Evolutionary conservation across 1,140 invertebrate genomes (phyloP), one percentile per base, ranked within the genome.

Genomic region (Charaxes varanes): DNA sequence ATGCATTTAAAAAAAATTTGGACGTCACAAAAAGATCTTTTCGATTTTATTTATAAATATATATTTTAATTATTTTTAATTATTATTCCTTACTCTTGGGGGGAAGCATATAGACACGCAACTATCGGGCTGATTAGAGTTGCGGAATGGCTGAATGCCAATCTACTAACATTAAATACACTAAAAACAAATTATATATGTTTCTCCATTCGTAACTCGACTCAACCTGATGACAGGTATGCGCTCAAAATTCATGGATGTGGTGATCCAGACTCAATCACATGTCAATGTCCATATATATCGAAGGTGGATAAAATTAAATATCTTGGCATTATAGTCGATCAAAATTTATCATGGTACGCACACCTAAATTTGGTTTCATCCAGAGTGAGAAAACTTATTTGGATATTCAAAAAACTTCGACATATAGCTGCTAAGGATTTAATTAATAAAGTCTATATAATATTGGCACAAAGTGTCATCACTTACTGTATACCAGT

Each of bases 301-400:
- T 12, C 24, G 8, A 27, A 27, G 24, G 24, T 27, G 10, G 24
- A 27, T 10, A 10, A 7, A 11, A 12, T 27, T 11, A 27, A 27
- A 27, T 19, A n/a, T n/a, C n/a, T n/a, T n/a, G n/a, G n/a, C n/a
- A n/a, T n/a, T n/a, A n/a, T n/a, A n/a, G n/a, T n/a, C n/a, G n/a
- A n/a, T n/a, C n/a, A n/a, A n/a, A n/a, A 23, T 23, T 23, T 23
- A 23, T 11, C 10, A 8, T 30, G 27, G 30, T 33, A 33, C 19
- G 30, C 30, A 3, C 30, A 33, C 3, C 30, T 33, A 13, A 19
- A 18, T 33, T 33, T 33, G 7, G 30, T 33, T 2, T 33, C 30
- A 18, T 13, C 2, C 30, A 33, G 30, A 18, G 19, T 33, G 17
- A 14, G 30, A 18, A 30, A 30, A 30, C 27, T 30, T 30, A 30